Evolutionary conservation across 2,797 vertebrate species (phyloP).

Genomic region (Pseudochirops cupreus): DNA sequence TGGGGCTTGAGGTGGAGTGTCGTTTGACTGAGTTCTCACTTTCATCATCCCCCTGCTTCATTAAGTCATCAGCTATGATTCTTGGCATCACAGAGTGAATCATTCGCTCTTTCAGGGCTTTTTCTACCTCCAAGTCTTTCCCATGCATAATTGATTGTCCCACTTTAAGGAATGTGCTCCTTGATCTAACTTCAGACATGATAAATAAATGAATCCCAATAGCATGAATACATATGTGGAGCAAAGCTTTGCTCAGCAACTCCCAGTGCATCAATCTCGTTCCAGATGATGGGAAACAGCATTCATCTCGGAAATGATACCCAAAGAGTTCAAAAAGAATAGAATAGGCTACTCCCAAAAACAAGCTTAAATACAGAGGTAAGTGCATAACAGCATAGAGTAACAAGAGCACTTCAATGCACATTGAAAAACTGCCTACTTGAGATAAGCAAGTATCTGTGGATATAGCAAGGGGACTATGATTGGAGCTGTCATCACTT

Average conservation of each 20-base stretch:
- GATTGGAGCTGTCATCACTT: constrained; percentile 83
- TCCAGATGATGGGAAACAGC: constrained; percentile 78
- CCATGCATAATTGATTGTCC: constrained; percentile 99
- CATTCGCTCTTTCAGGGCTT: constrained; percentile 99
- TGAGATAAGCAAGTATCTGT: constrained; percentile 91
- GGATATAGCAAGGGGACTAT: constrained; percentile 50
- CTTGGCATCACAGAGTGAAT: constrained; percentile 99
- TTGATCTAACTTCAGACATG: constrained; percentile 98
- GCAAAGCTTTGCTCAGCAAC: constrained; percentile 91
- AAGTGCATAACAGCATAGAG: constrained; percentile 97
- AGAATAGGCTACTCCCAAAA: constrained; percentile 94
- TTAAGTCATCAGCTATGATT: constrained; percentile 95
- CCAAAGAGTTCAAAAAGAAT: constrained; percentile 94
- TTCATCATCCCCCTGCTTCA: constrained; percentile 98
- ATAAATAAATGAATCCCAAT: constrained; percentile 97
- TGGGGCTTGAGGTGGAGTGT: constrained; percentile 91
- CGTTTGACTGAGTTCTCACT: constrained; percentile 93
- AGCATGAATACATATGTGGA: constrained; percentile 95
- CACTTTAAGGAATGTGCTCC: constrained; percentile 98
- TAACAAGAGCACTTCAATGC: constrained; percentile 95
- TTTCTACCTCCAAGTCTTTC: constrained; percentile 99
- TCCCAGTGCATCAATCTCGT: constrained; percentile 88
- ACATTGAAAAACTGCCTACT: constrained; percentile 96
- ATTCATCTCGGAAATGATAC: constrained; percentile 88
- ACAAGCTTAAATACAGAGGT: constrained; percentile 94